These are phyloP conservation scores for Mercenaria mercenaria DNA, from an alignment of 1,140 invertebrate genomes.

Conservation along the genomic window DNA sequence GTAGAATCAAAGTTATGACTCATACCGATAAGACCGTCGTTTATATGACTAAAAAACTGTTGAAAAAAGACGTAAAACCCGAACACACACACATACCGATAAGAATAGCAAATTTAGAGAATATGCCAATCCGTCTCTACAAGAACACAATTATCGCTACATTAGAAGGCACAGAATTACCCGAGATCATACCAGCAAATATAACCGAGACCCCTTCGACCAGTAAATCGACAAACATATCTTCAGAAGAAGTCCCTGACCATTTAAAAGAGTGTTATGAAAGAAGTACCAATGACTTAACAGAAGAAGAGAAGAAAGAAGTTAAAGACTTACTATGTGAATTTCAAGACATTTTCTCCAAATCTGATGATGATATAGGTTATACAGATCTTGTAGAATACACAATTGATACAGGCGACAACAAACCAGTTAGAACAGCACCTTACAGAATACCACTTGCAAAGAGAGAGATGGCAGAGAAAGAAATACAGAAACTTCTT, in stretches of 20 bases:
- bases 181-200: background rate
- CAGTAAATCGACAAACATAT: background rate
- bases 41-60: too few relatives aligned
- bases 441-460: conserved; percentile 22
- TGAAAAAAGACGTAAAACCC: too few relatives aligned
- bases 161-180: background rate
- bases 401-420: conserved; percentile 32
- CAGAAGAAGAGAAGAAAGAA: background rate
- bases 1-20: background rate
- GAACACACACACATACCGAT: too few relatives aligned
- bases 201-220: background rate
- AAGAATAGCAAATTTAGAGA: background rate
- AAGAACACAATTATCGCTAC: conserved; percentile 11
- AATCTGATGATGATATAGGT: conserved; percentile 15
- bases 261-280: conserved; percentile 7
- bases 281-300: background rate
- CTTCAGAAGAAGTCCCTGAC: background rate
- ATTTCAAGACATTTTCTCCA: conserved; percentile 22
- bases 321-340: conserved; percentile 9
- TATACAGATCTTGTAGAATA: conserved; percentile 9
- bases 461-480: background rate
- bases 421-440: too few relatives aligned
- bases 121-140: background rate
- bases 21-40: too few relatives aligned
- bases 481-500: conserved; percentile 24